Base-by-base conservation (phyloP, 2,888 invertebrate species). In the Heliconius erato region DNA sequence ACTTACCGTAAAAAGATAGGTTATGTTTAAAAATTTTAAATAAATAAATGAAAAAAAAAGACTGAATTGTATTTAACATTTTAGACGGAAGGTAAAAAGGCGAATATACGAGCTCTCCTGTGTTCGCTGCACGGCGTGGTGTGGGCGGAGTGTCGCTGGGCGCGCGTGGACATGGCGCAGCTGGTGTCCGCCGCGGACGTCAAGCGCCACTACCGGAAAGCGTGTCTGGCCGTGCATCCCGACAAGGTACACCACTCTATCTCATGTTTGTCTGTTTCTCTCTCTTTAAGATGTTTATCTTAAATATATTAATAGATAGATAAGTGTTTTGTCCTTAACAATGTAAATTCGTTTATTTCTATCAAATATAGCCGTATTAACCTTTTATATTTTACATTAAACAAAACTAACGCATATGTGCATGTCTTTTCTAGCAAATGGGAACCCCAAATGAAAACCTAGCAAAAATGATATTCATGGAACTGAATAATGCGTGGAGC, bases 401-500 rank as follows among this genome's bases (percentile, higher is more conserved):
- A 14, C 32, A 35, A 32, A 59, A 59, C 19, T 26, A 63, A 67
- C 19, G n/a, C 12, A 9, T 40, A 63, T n/a, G 3, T 68, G 26
- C 28, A 69, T 74, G 84, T 85, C 59, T 28, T 85, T 97, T 95
- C 5, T 96, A 99, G 99, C 98, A 99, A 97, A 97, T 98, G 90
- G 99, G 99, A 59, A 98, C 98, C 6, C 97, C 98, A 44, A 98
- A 99, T 91, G 99, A 99, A 94, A 97, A 98, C 88, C 96, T 99
- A 88, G 99, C 99, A 14, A 99, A 98, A 95, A 96, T 99, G 92
- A 98, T 99, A 90, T 99, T 99, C 95, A 99, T 99, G 97, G 99
- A 99, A 95, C 96, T 99, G 87, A 99, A 99, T 95, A 99, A 99
- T 92, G 99, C 99, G 32, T 99, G 99, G 99, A 98, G 98, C 88